These are phyloP conservation scores for Crioceris asparagi DNA, from an alignment of 2,888 invertebrate species.

Conservation along the genomic window DNA sequence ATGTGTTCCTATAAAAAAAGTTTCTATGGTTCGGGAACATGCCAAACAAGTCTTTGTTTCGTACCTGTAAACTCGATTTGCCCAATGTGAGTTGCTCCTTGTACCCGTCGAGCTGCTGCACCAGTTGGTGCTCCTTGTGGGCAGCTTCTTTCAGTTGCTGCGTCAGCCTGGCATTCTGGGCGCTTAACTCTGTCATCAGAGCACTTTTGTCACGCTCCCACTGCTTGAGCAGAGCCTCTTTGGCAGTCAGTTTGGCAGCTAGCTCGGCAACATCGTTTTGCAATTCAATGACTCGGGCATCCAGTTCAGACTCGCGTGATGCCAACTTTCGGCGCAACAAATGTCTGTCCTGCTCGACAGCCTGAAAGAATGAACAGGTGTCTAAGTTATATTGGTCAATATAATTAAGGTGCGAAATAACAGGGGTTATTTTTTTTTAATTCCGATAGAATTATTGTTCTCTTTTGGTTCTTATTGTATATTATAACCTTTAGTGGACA, in stretches of 20 bases:
- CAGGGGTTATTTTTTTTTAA: too few relatives aligned
- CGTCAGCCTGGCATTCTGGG: slow-evolving; percentile 73
- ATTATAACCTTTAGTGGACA: too few relatives aligned
- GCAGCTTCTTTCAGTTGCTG: slow-evolving; percentile 77
- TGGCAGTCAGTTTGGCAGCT: slow-evolving; percentile 60
- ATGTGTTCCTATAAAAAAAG: slow-evolving; percentile 62
- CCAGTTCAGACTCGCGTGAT: slow-evolving; percentile 79
- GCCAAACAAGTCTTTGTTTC: slow-evolving; percentile 27
- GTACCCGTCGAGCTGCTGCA: slow-evolving; percentile 68
- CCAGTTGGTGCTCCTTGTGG: slow-evolving; percentile 66
- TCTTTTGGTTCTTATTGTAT: too few relatives aligned
- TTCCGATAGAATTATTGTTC: too few relatives aligned
- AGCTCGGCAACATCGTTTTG: slow-evolving; percentile 80
- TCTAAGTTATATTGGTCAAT: too few relatives aligned
- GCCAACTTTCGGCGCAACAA: slow-evolving; percentile 74
- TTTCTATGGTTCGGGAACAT: neutral
- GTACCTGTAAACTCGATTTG: slow-evolving; percentile 39
- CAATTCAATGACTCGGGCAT: slow-evolving; percentile 74
- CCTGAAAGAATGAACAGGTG: too few relatives aligned
- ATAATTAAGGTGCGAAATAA: too few relatives aligned
- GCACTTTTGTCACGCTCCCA: slow-evolving; percentile 71
- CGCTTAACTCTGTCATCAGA: slow-evolving; percentile 66
- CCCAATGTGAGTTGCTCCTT: slow-evolving; percentile 76
- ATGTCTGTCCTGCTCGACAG: slow-evolving; percentile 88
- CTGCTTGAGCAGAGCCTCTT: slow-evolving; percentile 49